Evolutionary conservation across 2,113 vertebrate genomes (phyloP).

Genomic region (Nanorana parkeri): DNA sequence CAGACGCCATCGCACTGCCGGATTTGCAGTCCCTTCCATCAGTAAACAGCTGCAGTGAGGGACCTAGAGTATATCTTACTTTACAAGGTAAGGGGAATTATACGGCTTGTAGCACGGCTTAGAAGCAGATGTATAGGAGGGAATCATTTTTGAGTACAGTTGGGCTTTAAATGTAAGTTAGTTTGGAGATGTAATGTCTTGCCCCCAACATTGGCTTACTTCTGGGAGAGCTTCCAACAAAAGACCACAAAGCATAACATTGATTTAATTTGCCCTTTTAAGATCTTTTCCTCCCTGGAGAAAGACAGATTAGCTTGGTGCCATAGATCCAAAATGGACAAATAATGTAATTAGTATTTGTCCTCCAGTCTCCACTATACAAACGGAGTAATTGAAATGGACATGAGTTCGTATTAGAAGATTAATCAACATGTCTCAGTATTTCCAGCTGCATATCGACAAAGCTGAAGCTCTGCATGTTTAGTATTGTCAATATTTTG

Average conservation of each 20-base stretch:
- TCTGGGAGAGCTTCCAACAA: not conserved
- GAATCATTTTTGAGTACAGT: too few species aligned
- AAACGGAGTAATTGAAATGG: constrained; percentile 15
- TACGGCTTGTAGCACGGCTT: too few species aligned
- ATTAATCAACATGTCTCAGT: not conserved
- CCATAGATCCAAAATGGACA: constrained; percentile 15
- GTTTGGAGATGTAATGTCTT: too few species aligned
- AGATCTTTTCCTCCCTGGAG: not conserved
- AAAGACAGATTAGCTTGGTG: constrained; percentile 12
- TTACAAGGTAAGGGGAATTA: too few species aligned
- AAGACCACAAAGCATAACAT: constrained; percentile 6
- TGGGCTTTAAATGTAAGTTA: too few species aligned
- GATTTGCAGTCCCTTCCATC: too few species aligned
- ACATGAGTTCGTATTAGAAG: not conserved
- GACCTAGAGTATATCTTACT: too few species aligned
- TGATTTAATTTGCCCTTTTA: constrained; percentile 33
- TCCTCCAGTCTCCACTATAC: not conserved
- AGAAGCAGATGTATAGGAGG: too few species aligned
- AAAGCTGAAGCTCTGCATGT: not conserved
- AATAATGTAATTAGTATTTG: constrained; percentile 29
- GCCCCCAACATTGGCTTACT: too few species aligned
- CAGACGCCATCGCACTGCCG: too few species aligned
- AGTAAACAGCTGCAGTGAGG: too few species aligned
- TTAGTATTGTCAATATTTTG: not conserved
- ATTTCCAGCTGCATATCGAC: constrained; percentile 2